Conservation (phyloP, 1,140 invertebrate genomes). For the Chironomus striatipennis region DNA sequence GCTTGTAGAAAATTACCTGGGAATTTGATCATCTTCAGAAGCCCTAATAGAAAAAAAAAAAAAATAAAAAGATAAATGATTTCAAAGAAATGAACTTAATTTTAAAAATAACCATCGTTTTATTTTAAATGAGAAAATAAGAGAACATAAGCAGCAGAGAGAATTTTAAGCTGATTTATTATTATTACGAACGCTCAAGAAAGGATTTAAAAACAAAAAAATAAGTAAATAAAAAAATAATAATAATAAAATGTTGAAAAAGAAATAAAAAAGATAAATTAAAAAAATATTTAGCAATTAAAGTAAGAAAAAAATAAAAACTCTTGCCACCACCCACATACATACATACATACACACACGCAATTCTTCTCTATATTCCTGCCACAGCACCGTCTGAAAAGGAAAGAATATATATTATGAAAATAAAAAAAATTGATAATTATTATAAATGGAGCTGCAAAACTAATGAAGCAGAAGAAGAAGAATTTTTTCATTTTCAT, state of each 20-base stretch:
- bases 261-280: background rate
- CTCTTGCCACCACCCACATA: background rate
- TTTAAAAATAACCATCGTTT: background rate
- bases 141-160: background rate
- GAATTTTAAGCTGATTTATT: background rate
- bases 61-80: too few species aligned
- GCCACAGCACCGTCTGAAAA: too few species aligned
- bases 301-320: background rate
- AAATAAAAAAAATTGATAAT: too few species aligned
- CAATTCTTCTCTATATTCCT: background rate
- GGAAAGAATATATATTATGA: too few species aligned
- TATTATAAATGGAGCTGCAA: too few species aligned
- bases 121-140: background rate
- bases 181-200: slow-evolving; percentile 10
- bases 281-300: background rate
- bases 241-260: background rate
- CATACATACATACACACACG: background rate
- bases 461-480: too few species aligned
- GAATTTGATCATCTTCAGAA: background rate
- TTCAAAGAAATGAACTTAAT: background rate
- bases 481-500: too few species aligned
- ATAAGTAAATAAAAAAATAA: background rate
- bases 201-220: too few species aligned
- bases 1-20: too few species aligned
- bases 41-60: background rate